These are phyloP conservation scores for Rotaria socialis DNA, from an alignment of 2,888 invertebrate genomes.

Conservation along the genomic window DNA sequence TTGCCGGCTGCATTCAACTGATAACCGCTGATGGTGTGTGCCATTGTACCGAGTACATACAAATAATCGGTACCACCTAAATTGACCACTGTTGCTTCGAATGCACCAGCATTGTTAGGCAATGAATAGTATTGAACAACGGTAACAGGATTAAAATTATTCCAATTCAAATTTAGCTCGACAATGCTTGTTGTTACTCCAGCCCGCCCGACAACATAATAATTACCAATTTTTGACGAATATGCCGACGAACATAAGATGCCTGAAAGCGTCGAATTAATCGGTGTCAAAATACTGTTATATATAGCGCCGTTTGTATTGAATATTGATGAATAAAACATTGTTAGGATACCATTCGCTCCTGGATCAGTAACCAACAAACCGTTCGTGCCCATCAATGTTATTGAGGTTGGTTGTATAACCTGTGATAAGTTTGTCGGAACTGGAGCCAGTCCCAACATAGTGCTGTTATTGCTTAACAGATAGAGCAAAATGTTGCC, in stretches of 20 bases:
- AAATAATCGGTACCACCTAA: neutral
- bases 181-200: neutral
- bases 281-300: neutral
- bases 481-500: neutral
- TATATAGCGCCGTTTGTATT: neutral
- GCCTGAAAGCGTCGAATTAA: neutral
- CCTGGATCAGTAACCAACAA: neutral
- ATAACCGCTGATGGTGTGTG: neutral
- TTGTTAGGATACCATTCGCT: neutral
- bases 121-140: neutral
- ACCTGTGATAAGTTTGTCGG: neutral
- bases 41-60: neutral
- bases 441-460: neutral
- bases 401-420: neutral
- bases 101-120: neutral
- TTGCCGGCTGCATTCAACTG: neutral
- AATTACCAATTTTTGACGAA: slow-evolving; percentile 8
- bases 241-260: neutral
- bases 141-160: neutral
- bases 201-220: neutral
- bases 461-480: neutral
- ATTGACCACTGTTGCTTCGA: neutral
- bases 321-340: neutral
- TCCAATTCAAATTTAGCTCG: neutral
- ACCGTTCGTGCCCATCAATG: neutral